A percentile compares a stretch with the other conserved stretches of the same genome.
These are phyloP conservation scores for Lagopus leucura DNA, from an alignment of 2,113 vertebrate genomes.

Conservation along the genomic window DNA sequence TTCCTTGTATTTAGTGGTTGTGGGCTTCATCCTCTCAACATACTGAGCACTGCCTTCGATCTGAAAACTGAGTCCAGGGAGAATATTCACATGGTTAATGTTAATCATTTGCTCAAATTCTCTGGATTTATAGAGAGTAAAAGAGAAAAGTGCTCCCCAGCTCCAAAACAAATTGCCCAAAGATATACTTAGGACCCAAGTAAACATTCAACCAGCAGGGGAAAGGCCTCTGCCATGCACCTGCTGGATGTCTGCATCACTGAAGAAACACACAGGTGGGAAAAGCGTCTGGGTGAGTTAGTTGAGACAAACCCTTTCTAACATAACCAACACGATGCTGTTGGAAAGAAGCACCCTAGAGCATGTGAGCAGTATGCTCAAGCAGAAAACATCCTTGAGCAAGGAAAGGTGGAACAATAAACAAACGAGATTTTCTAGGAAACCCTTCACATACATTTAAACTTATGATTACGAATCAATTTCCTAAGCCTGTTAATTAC, in stretches of 20 bases:
- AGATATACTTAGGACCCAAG: slow-evolving; percentile 21
- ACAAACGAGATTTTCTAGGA: background rate
- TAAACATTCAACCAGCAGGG: slow-evolving; percentile 27
- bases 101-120: slow-evolving; percentile 57
- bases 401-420: background rate
- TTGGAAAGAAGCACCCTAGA: background rate
- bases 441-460: background rate
- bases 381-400: background rate
- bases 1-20: slow-evolving; percentile 12
- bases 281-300: background rate
- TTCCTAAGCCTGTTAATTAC: background rate
- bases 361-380: background rate
- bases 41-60: slow-evolving; percentile 44
- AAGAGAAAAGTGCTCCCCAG: slow-evolving; percentile 38
- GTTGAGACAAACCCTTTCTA: background rate
- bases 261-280: background rate
- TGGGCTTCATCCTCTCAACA: slow-evolving; percentile 36
- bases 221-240: background rate
- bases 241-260: background rate
- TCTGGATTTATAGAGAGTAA: slow-evolving; percentile 43
- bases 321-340: background rate
- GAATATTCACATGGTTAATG: slow-evolving; percentile 40
- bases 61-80: background rate
- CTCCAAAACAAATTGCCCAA: slow-evolving; percentile 28
- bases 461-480: background rate